phyloP scores from a whole-genome alignment of 2,797 vertebrate species.

The Fistularia tabacaria region DNA sequence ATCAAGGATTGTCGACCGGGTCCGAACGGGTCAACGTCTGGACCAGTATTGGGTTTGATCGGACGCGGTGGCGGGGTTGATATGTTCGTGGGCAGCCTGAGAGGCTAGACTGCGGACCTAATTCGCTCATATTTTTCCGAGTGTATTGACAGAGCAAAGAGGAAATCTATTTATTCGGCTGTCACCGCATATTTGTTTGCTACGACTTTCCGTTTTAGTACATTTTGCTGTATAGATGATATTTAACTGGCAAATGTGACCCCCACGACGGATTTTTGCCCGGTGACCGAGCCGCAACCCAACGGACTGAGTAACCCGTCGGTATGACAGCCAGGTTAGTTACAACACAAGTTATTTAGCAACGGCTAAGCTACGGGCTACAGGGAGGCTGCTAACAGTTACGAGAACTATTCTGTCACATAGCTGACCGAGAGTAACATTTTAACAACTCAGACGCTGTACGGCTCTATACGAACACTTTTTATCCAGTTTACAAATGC shows the following conservation, averaged over 20 bases:
- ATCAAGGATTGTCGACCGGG: not conserved
- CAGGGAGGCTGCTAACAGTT: not conserved
- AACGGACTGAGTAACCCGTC: not conserved
- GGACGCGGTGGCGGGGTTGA: rapidly evolving
- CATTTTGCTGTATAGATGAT: not conserved
- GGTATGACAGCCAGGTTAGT: slow-evolving; percentile 2
- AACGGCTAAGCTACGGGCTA: not conserved
- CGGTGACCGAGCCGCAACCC: not conserved
- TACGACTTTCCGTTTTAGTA: slow-evolving; percentile 12
- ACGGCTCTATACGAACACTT: too few relatives aligned
- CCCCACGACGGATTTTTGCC: not conserved
- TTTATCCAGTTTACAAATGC: too few relatives aligned
- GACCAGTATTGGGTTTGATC: not conserved
- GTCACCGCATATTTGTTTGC: slow-evolving; percentile 9
- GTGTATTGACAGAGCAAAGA: not conserved
- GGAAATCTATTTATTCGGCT: slow-evolving; percentile 39
- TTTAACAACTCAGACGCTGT: too few relatives aligned
- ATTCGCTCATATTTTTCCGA: not conserved
- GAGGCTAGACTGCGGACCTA: not conserved
- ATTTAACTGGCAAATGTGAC: slow-evolving; percentile 2
- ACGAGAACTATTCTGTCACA: too few relatives aligned
- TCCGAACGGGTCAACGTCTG: rapidly evolving
- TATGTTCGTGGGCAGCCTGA: slow-evolving; percentile 27
- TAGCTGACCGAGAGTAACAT: too few relatives aligned
- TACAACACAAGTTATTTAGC: slow-evolving; percentile 35